phyloP scores from a whole-genome alignment of 2,888 invertebrate genomes.

The Sylvicola fuscatus region DNA sequence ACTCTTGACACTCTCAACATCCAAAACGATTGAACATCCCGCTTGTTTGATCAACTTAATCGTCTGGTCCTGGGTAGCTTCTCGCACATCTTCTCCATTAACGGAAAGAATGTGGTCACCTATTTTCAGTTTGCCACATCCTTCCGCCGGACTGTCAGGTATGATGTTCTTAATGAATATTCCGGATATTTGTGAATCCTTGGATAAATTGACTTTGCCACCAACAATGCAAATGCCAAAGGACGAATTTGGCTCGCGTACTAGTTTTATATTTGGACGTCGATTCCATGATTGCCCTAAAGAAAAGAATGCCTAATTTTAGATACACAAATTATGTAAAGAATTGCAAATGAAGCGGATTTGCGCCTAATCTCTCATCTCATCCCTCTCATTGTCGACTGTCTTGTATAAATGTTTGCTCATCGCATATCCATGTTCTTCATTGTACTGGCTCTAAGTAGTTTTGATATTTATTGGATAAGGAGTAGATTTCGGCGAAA shows the following conservation, averaged over 20 bases:
- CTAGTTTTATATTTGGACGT: constrained; percentile 2
- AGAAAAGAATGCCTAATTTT: no score
- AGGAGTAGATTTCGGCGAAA: no score
- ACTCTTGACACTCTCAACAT: constrained; percentile 49
- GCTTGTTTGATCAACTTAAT: constrained; percentile 87
- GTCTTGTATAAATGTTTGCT: no score
- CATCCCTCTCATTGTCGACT: no score
- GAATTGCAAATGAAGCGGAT: no score
- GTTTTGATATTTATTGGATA: no score
- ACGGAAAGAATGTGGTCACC: constrained; percentile 41
- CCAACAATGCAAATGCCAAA: constrained; percentile 96
- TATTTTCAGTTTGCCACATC: constrained; percentile 31
- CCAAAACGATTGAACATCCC: constrained; percentile 69
- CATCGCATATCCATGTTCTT: no score
- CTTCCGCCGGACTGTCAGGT: constrained; percentile 82
- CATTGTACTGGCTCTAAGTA: no score
- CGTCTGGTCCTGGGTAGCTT: constrained; percentile 83
- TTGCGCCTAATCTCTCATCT: no score
- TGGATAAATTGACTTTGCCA: constrained; percentile 45
- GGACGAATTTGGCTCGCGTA: constrained; percentile 27
- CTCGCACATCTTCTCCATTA: constrained; percentile 72
- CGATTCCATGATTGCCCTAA: constrained; percentile 2
- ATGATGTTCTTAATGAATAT: constrained; percentile 97
- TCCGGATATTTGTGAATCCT: constrained; percentile 64
- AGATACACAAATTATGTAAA: no score